Conservation (phyloP, 2,113 vertebrate genomes). For the Sinosuthora webbiana region DNA sequence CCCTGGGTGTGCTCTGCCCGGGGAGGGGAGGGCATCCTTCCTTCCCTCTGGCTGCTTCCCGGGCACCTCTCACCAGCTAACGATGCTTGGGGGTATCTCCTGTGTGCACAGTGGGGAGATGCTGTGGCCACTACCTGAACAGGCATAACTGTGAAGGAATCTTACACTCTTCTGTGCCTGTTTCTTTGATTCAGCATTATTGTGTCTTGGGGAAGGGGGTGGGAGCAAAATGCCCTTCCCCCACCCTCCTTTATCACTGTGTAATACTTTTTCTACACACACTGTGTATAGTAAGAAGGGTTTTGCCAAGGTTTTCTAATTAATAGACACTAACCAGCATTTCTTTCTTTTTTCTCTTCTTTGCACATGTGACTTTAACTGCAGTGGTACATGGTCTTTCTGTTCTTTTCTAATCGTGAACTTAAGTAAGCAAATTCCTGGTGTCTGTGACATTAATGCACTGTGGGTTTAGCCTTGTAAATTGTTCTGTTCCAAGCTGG, state of each 20-base stretch:
- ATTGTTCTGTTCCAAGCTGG: conserved; percentile 53
- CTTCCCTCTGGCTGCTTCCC: neutral
- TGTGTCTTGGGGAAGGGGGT: conserved; percentile 2
- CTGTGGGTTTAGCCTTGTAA: conserved; percentile 50
- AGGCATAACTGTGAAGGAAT: conserved; percentile 40
- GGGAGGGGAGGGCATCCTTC: neutral
- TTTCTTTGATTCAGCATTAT: conserved; percentile 39
- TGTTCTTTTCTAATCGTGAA: conserved; percentile 9
- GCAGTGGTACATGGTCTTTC: conserved; percentile 16
- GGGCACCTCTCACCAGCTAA: neutral
- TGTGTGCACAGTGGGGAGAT: neutral
- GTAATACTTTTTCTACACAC: conserved; percentile 37
- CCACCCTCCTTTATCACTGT: conserved; percentile 14
- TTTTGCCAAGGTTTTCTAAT: conserved; percentile 38
- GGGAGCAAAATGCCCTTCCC: neutral
- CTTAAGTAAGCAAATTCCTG: conserved; percentile 37
- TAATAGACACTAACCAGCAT: conserved; percentile 33
- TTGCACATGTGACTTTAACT: conserved; percentile 20
- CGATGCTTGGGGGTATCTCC: neutral
- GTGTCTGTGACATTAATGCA: conserved; percentile 42
- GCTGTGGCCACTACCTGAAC: neutral
- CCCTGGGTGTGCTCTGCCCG: neutral
- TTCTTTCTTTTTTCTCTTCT: neutral
- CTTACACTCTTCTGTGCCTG: conserved; percentile 55
- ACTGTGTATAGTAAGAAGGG: conserved; percentile 9